A percentile compares a stretch with the other conserved stretches of the same genome.
Conservation (phyloP, 2,888 invertebrate genomes). For the Phymatocera aterrima region DNA sequence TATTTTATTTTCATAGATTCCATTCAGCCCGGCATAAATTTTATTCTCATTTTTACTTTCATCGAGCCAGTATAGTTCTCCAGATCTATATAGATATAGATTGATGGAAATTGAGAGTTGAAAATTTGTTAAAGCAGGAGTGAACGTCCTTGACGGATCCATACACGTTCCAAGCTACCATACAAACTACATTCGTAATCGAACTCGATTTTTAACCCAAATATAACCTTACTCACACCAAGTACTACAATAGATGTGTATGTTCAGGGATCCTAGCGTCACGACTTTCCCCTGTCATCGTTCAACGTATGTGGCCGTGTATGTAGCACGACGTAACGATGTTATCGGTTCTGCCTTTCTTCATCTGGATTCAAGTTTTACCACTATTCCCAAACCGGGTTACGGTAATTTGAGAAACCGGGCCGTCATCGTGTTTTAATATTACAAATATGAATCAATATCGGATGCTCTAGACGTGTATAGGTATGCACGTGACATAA, state of each 20-base stretch:
- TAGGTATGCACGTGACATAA: too few species aligned
- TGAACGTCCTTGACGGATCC: neutral
- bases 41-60: too few species aligned
- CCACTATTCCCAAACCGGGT: neutral
- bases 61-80: too few species aligned
- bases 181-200: neutral
- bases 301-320: neutral
- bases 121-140: neutral
- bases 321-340: neutral
- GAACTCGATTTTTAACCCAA: neutral
- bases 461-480: neutral
- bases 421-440: neutral
- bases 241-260: neutral
- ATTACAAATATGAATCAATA: neutral
- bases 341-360: constrained; percentile 6
- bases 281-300: constrained; percentile 74
- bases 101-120: neutral
- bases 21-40: too few species aligned
- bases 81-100: neutral
- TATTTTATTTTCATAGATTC: too few species aligned
- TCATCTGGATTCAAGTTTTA: neutral
- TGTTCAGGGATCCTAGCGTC: neutral
- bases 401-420: neutral
- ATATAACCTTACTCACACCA: constrained; percentile 14
- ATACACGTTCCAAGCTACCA: neutral